Evolutionary conservation across 1,140 invertebrate genomes (phyloP), one percentile per base, ranked within the genome.

Genomic region (Ladona fulva): DNA sequence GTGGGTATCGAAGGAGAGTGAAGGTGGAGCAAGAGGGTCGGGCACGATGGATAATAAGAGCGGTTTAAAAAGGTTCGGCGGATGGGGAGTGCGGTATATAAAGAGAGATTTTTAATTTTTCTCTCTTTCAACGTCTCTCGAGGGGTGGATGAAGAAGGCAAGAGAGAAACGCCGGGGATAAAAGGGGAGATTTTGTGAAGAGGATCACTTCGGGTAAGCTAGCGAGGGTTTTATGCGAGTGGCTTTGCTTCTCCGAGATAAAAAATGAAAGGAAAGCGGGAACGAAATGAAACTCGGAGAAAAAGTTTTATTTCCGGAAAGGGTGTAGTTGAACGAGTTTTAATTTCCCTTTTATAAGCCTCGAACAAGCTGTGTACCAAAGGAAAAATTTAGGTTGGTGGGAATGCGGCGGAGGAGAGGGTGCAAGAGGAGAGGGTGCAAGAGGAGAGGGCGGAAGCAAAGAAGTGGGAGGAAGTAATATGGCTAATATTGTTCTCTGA

Each of bases 341-440:
- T 66, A 66, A 66, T 66, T 66, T 66, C 52, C 52, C 52, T 66
- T 66, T 66, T 66, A 66, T 66, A 66, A 66, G 52, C 52, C 52
- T 19, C 52, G 52, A 66, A 66, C 52, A 66, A 12, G 52, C 52
- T 66, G n/a, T 3, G 52, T 66, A 66, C 52, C 52, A 66, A 66
- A 66, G 52, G 52, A 66, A 66, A 66, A 66, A 66, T 66, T 66
- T 66, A 16, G 16, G n/a, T 5, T 22, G 52, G 16, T 66, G 52
- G 52, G n/a, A 52, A 66, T 16, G 52, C n/a, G n/a, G n/a, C n/a
- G n/a, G 44, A 52, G 19, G 44, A 52, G 52, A 19, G 12, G 5
- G 52, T 66, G 52, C 16, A 66, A 22, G n/a, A n/a, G n/a, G n/a
- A n/a, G 10, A 52, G 19, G 44, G 10, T 19, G 44, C 10, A 52